Conservation (phyloP, 2,888 invertebrate species). For the Atethmia centrago region DNA sequence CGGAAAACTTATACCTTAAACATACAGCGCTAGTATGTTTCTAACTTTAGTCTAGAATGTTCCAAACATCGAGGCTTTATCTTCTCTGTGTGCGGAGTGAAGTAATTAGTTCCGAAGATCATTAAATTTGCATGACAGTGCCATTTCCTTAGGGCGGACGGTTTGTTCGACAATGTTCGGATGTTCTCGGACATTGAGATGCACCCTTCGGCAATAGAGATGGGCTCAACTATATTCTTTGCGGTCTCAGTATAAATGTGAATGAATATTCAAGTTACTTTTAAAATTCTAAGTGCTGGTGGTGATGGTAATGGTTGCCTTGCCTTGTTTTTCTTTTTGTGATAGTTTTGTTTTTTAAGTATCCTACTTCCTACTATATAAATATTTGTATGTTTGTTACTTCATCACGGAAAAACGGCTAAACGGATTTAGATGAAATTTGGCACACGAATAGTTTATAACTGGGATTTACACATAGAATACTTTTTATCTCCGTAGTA, state of each 20-base stretch:
- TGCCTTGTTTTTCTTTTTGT: constrained; percentile 28
- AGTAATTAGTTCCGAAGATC: constrained; percentile 85
- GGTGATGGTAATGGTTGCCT: constrained; percentile 48
- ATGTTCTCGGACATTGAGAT: constrained; percentile 74
- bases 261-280: constrained; percentile 80
- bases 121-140: constrained; percentile 85
- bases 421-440: not conserved
- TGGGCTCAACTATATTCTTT: constrained; percentile 65
- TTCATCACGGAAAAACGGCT: not conserved
- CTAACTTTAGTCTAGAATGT: constrained; percentile 80
- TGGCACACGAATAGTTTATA: not conserved
- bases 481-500: too few species aligned
- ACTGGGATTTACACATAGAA: too few species aligned
- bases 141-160: constrained; percentile 72
- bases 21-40: constrained; percentile 75
- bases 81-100: constrained; percentile 73
- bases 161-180: constrained; percentile 58
- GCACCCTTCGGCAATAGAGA: constrained; percentile 81
- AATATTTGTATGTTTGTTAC: too few species aligned
- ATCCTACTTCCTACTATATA: too few species aligned
- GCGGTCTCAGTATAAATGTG: constrained; percentile 62
- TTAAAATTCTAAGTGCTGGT: constrained; percentile 57
- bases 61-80: constrained; percentile 81
- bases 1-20: constrained; percentile 82
- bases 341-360: too few species aligned